Evolutionary conservation across 2,888 invertebrate species (phyloP), one percentile per base, ranked within the genome.

Genomic region (Dynastes grantii): DNA sequence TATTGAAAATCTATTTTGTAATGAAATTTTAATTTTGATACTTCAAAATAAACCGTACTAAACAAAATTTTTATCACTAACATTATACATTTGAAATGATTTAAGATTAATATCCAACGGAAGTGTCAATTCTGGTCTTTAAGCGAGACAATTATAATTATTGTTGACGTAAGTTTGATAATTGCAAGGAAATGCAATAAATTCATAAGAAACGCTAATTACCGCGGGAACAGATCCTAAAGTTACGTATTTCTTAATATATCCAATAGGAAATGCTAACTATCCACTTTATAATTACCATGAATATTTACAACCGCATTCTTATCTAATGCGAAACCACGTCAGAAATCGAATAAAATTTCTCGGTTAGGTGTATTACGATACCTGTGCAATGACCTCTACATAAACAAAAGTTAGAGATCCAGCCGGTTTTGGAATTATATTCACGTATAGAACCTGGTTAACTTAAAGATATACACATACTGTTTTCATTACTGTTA

Each of bases 401-500:
- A 45, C 27, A 22, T 75, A 75, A 61, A 75, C 55, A 71, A 75
- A 63, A 61, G 45, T 22, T 75, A 29, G 61, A 27, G 45, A 75
- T 45, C 45, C 63, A 40, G 22, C 16, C 61, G 45, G 58, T 75
- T 75, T 63, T 49, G 27, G 61, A 49, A 75, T 75, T 61, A 61
- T 49, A 27, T 75, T 75, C 73, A 75, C 73, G 73, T 73, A 5
- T 37, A 58, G 61, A 63, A 68, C 51, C 27, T 29, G 51, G 22
- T 6, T 75, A 75, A 58, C 40, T 71, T 55, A 53, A 71, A 71
- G 55, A 37, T 55, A 71, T 37, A 71, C 55, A 55, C 71, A 5
- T 37, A 61, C 37, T 71, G 16, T 55, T 71, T 71, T 55, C 55
- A 55, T 71, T 73, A 75, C 73, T 45, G 73, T 75, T 61, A 61